Percentiles rank a stretch among this genome's conserved stretches.
Conservation (phyloP, 2,888 invertebrate genomes). For the Tinea semifulvella region DNA sequence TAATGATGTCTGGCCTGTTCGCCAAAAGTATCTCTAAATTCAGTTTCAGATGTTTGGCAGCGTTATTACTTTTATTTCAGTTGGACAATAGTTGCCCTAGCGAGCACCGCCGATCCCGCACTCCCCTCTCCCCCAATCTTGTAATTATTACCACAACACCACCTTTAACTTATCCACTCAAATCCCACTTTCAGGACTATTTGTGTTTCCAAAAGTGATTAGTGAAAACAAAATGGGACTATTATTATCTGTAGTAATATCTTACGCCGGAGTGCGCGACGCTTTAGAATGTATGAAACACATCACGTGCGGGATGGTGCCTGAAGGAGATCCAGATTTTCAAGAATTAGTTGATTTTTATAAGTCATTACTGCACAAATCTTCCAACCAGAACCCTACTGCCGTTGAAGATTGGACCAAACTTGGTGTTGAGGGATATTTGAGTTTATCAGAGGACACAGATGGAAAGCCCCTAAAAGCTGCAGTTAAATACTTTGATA, state of each 20-base stretch:
- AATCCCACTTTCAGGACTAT: slow-evolving; percentile 10
- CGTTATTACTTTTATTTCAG: slow-evolving; percentile 62
- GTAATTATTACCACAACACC: not conserved
- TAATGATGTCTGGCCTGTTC: slow-evolving; percentile 41
- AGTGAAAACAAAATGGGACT: slow-evolving; percentile 68
- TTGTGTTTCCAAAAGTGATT: slow-evolving; percentile 22
- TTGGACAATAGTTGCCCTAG: slow-evolving; percentile 62
- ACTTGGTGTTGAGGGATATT: slow-evolving; percentile 52
- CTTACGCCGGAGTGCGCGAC: slow-evolving; percentile 80
- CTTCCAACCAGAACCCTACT: slow-evolving; percentile 29
- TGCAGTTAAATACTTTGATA: slow-evolving; percentile 52
- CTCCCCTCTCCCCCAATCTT: slow-evolving; percentile 33
- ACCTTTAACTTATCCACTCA: not conserved
- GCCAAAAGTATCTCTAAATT: slow-evolving; percentile 61
- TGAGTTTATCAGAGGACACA: slow-evolving; percentile 44
- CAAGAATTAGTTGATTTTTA: slow-evolving; percentile 50
- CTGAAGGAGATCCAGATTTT: slow-evolving; percentile 46
- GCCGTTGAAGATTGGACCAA: slow-evolving; percentile 39
- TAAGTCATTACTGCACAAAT: slow-evolving; percentile 39
- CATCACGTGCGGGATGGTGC: slow-evolving; percentile 52
- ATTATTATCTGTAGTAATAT: slow-evolving; percentile 76
- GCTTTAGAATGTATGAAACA: slow-evolving; percentile 67
- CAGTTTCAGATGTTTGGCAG: slow-evolving; percentile 61
- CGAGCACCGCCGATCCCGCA: slow-evolving; percentile 48
- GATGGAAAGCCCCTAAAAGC: slow-evolving; percentile 46